Evolutionary conservation across 2,797 vertebrate species (phyloP), one percentile per base, ranked within the genome.

Genomic region (Rachycentron canadum): DNA sequence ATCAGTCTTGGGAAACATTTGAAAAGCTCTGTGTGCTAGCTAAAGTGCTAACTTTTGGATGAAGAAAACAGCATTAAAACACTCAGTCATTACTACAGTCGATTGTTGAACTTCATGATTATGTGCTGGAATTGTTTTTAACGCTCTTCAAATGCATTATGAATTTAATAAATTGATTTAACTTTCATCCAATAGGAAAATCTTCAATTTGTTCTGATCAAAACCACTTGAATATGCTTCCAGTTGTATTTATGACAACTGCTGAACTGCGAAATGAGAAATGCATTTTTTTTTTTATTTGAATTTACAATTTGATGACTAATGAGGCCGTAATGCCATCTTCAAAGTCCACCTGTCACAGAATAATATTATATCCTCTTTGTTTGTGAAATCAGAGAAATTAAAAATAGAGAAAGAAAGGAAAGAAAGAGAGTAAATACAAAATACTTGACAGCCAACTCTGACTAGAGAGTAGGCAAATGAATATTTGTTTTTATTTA

Each of bases 281-380:
- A n/a, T n/a, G 17, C 25, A 14, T n/a, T 43, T 72, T 50, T 36
- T 25, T 21, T 5, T n/a, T 40, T 13, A 32, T 25, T 10, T 62
- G 25, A 57, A 26, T 66, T 43, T 52, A 8, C 23, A 32, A 13
- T 7, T 28, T 7, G 10, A 32, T 50, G 49, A 52, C 13, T 38
- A 19, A 36, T 45, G 30, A 49, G 38, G 56, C 43, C 34, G 28
- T 40, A 13, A 14, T 2, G 0, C 21, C 7, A 10, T 64, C 25
- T 26, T 62, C 41, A 41, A 53, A 52, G 40, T 57, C 32, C 47
- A 55, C 41, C 28, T 32, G 73, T 59, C 59, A 58, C 49, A 30
- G 19, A 60, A 14, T 28, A 59, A 10, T 38, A 47, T n/a, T 10
- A 19, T 19, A 47, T 60, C 10, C 10, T 34, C 36, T 63, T 23